A percentile compares a stretch with the other conserved stretches of the same genome.
Conservation (phyloP, 2,113 vertebrate species). For the Dendrocopos noguchii region DNA sequence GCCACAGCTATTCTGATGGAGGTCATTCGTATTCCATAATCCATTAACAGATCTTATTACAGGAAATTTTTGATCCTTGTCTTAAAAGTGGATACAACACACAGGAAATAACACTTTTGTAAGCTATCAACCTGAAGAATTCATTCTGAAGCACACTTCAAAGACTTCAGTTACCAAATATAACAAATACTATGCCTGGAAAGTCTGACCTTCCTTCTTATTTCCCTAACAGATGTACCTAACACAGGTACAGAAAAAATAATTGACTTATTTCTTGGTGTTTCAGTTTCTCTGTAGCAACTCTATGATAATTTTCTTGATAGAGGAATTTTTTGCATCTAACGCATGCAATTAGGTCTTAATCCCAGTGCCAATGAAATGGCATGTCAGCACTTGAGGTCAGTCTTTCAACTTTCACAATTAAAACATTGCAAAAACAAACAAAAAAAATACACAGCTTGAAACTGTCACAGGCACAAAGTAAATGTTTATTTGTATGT, state of each 20-base stretch:
- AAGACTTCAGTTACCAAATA: neutral
- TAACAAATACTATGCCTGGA: neutral
- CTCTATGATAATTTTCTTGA: neutral
- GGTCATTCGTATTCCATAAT: neutral
- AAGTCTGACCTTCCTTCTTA: neutral
- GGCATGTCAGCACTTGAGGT: neutral
- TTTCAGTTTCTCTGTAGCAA: neutral
- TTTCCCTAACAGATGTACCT: neutral
- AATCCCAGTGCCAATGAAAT: neutral
- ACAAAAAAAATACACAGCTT: slow-evolving; percentile 3
- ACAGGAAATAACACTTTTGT: neutral
- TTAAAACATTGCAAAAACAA: neutral
- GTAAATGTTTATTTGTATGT: neutral
- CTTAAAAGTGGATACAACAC: neutral
- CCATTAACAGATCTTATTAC: neutral
- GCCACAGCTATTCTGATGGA: neutral
- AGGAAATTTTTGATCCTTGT: neutral
- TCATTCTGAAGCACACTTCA: neutral
- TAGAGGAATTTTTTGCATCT: neutral
- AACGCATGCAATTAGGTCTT: neutral
- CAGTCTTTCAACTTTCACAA: slow-evolving; percentile 15
- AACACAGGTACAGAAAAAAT: neutral
- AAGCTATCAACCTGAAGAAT: neutral
- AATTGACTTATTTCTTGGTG: neutral
- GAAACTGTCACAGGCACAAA: neutral